phyloP scores from a whole-genome alignment of 2,113 vertebrate genomes.

The Ptychochromis oligacanthus region DNA sequence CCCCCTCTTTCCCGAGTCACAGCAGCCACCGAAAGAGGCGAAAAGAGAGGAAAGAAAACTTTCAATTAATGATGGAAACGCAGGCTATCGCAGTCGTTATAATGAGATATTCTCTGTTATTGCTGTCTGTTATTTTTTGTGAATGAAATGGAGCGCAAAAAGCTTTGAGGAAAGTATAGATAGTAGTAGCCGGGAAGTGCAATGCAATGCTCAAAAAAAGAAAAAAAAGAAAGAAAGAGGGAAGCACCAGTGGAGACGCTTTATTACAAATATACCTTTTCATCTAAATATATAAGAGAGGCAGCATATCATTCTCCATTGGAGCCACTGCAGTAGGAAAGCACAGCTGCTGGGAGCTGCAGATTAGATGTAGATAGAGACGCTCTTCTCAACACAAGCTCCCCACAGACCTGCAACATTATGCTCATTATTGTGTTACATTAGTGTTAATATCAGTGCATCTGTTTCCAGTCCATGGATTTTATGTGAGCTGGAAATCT shows the following conservation, averaged over 20 bases:
- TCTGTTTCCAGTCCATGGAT: background rate
- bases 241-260: too few relatives aligned
- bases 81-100: background rate
- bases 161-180: background rate
- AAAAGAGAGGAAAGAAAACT: background rate
- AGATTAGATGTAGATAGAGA: background rate
- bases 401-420: background rate
- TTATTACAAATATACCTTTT: background rate
- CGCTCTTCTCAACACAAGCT: background rate
- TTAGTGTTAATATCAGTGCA: background rate
- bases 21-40: background rate
- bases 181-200: slow-evolving; percentile 23
- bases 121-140: background rate
- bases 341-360: background rate
- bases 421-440: background rate
- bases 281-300: background rate
- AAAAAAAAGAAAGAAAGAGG: too few relatives aligned
- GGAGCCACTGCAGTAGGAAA: background rate
- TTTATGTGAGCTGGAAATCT: background rate
- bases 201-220: slow-evolving; percentile 17
- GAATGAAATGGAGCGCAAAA: background rate
- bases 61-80: background rate
- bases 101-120: background rate
- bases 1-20: background rate
- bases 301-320: background rate